Evolutionary conservation across 1,140 invertebrate species (phyloP).

Genomic region (Megathymus violae): DNA sequence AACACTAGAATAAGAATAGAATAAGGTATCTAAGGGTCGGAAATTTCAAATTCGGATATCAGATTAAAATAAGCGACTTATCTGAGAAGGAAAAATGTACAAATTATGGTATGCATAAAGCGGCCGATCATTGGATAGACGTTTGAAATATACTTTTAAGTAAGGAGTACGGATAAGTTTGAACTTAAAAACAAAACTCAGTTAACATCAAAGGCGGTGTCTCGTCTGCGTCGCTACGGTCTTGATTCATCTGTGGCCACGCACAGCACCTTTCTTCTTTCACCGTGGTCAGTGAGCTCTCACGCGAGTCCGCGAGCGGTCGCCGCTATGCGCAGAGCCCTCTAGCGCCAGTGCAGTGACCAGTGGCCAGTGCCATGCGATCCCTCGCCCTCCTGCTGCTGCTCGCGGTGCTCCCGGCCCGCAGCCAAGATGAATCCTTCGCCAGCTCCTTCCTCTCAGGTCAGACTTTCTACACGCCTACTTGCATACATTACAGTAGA

Average conservation of each 20-base stretch:
- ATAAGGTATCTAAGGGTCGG: too few relatives aligned
- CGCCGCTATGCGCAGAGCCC: constrained; percentile 47
- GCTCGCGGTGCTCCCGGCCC: constrained; percentile 42
- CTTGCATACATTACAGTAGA: constrained; percentile 27
- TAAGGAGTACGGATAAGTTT: too few relatives aligned
- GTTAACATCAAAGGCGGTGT: not conserved
- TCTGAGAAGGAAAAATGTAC: too few relatives aligned
- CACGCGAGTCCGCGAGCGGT: constrained; percentile 38
- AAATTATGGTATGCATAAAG: too few relatives aligned
- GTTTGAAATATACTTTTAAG: too few relatives aligned
- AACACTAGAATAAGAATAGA: too few relatives aligned
- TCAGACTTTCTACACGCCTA: constrained; percentile 62
- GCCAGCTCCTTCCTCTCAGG: constrained; percentile 91
- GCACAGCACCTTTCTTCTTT: constrained; percentile 40
- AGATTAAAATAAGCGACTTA: too few relatives aligned
- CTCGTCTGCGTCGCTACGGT: not conserved
- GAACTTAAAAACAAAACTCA: too few relatives aligned
- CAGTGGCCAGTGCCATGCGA: constrained; percentile 22
- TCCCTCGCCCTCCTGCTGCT: constrained; percentile 45
- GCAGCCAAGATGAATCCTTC: constrained; percentile 88
- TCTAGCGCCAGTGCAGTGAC: constrained; percentile 45
- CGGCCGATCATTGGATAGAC: too few relatives aligned
- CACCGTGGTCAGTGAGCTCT: constrained; percentile 35
- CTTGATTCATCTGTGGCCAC: not conserved
- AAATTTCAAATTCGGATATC: too few relatives aligned